Conservation (phyloP, 2,888 invertebrate species). For the Eudasyphora cyanicolor region DNA sequence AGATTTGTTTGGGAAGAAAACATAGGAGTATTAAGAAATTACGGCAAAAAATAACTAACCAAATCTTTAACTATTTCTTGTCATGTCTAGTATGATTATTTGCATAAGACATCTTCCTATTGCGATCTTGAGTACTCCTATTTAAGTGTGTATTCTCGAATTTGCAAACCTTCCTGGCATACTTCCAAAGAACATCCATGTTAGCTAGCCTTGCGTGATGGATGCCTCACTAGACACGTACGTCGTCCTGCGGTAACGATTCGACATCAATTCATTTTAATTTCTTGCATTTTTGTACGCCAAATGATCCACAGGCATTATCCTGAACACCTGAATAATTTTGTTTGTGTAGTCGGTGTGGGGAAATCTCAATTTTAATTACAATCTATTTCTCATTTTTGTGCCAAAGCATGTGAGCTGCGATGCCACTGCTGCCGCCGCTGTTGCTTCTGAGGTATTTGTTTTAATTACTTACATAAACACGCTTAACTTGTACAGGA, state of each 20-base stretch:
- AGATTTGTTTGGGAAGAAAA: neutral
- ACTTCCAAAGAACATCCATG: too few relatives aligned
- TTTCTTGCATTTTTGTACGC: constrained; percentile 30
- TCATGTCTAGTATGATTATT: too few relatives aligned
- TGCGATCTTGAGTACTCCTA: too few relatives aligned
- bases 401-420: constrained; percentile 22
- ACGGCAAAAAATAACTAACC: too few relatives aligned
- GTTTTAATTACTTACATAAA: constrained; percentile 36
- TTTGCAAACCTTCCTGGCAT: too few relatives aligned
- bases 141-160: too few relatives aligned
- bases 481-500: constrained; percentile 13
- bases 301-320: constrained; percentile 15
- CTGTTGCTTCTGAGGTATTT: constrained; percentile 33
- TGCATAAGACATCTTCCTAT: too few relatives aligned
- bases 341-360: neutral
- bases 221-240: neutral
- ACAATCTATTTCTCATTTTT: constrained; percentile 33
- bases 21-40: too few relatives aligned
- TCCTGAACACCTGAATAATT: constrained; percentile 39
- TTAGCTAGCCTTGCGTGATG: too few relatives aligned
- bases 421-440: too few relatives aligned
- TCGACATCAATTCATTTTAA: constrained; percentile 37
- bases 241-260: neutral
- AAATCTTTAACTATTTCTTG: too few relatives aligned
- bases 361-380: constrained; percentile 34